Conservation (phyloP, 2,888 invertebrate species). For the Orchesella flavescens region DNA sequence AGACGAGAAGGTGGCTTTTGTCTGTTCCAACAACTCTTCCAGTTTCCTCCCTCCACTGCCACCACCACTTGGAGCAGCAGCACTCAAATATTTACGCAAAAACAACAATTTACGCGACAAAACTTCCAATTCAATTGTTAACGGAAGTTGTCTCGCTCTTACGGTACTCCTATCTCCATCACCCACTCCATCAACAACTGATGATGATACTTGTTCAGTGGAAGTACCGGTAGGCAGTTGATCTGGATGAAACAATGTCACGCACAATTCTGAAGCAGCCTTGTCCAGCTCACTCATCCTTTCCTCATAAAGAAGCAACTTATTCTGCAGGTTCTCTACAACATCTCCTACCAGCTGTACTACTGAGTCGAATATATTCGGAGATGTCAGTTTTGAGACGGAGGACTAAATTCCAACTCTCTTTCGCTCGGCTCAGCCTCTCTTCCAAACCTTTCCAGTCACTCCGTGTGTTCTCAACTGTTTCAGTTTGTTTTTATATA, state of each 20-base stretch:
- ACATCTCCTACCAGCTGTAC: constrained; percentile 32
- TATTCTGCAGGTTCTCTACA: constrained; percentile 48
- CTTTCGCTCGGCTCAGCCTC: constrained; percentile 40
- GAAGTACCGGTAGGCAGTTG: constrained; percentile 30
- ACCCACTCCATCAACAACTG: not conserved
- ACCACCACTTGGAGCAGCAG: constrained; percentile 29
- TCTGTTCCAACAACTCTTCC: constrained; percentile 53
- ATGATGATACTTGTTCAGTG: not conserved
- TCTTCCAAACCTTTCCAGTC: constrained; percentile 65
- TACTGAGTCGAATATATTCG: constrained; percentile 56
- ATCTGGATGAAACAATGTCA: constrained; percentile 53
- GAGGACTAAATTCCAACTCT: constrained; percentile 56
- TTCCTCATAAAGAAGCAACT: constrained; percentile 52
- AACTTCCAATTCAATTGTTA: constrained; percentile 64
- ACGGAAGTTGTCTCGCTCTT: constrained; percentile 38
- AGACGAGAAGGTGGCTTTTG: constrained; percentile 55
- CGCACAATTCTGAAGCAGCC: constrained; percentile 61
- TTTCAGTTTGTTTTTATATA: constrained; percentile 65
- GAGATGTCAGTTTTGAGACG: constrained; percentile 61
- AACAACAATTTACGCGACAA: constrained; percentile 63
- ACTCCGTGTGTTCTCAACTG: constrained; percentile 56
- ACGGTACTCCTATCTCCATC: not conserved
- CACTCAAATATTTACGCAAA: constrained; percentile 58
- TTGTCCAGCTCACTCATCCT: constrained; percentile 67
- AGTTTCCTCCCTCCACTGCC: not conserved